phyloP scores from a whole-genome alignment of 2,888 invertebrate genomes.

The Rhogogaster chlorosoma region DNA sequence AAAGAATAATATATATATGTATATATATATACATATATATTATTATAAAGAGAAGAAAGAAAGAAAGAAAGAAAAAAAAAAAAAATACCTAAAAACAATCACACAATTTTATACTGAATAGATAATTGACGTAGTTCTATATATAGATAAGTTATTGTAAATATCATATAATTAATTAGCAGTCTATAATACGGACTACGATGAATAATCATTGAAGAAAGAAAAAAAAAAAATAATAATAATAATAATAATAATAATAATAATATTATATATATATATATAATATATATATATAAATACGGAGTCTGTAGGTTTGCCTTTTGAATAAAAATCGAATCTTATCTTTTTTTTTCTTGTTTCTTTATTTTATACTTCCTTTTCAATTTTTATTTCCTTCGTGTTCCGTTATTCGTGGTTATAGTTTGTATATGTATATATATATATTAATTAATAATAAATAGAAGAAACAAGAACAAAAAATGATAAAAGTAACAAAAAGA shows the following conservation, averaged over 20 bases:
- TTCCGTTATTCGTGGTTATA: not conserved
- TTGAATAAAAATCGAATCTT: not conserved
- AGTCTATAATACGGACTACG: not conserved
- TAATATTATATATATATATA: not conserved
- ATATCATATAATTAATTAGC: constrained; percentile 28
- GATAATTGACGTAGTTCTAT: constrained; percentile 25
- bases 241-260: too few relatives aligned
- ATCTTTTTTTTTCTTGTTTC: not conserved
- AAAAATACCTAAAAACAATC: constrained; percentile 23
- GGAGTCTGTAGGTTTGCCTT: constrained; percentile 45
- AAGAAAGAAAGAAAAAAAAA: not conserved
- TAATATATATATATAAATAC: not conserved
- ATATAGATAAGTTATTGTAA: constrained; percentile 34
- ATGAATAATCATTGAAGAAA: not conserved
- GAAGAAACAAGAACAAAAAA: not conserved
- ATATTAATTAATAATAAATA: not conserved
- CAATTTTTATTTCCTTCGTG: not conserved
- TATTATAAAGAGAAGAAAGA: not conserved
- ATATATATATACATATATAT: not conserved
- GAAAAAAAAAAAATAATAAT: too few relatives aligned
- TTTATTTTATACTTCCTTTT: not conserved
- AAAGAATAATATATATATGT: not conserved
- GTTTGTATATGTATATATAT: not conserved
- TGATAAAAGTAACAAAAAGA: not conserved
- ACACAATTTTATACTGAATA: constrained; percentile 47